Evolutionary conservation across 2,797 vertebrate genomes (phyloP), one percentile per base, ranked within the genome.

Genomic region (Crenichthys baileyi): DNA sequence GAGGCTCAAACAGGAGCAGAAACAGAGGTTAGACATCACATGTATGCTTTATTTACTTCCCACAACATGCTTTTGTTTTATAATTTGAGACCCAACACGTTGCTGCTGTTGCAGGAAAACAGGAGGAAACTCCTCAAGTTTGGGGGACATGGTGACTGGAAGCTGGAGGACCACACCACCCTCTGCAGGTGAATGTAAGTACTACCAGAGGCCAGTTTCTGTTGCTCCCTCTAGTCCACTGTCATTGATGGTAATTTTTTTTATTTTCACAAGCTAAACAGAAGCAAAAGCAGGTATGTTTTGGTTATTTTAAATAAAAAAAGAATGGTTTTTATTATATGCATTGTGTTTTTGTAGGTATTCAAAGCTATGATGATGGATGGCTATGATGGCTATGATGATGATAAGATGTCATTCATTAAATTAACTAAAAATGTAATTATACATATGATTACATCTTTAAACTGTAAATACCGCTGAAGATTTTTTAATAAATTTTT

Each of bases 261-360:
- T 95, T 95, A 81, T 92, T 92, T 93, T 94, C 89, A 94, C 96
- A 97, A 99, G 97, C 97, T 92, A 99, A 99, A 96, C 97, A 97
- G 97, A 98, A 98, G 97, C 97, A 98, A 95, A 99, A 99, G 89
- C 97, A 98, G 97, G 98, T 99, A 95, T 92, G 97, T 94, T 85
- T 70, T 39, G 36, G 12, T 4, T 48, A 29, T 75, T 82, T 39
- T 24, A 46, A 77, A 80, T 31, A 51, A 72, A 36, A 36, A 70
- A 48, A 70, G n/a, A 75, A 68, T 73, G 48, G 78, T 76, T 22
- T 22, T 75, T 9, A 68, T 36, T 55, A 63, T 68, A 36, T 9
- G 41, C 29, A 0, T 0, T 72, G 5, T 61, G n/a, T 60, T 60
- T 73, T 60, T 18, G 51, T 39, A 44, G 29, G 36, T 31, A 31